A percentile compares a stretch with the other conserved stretches of the same genome.
Conservation (phyloP, 1,140 invertebrate species). For the Melitaea cinxia region DNA sequence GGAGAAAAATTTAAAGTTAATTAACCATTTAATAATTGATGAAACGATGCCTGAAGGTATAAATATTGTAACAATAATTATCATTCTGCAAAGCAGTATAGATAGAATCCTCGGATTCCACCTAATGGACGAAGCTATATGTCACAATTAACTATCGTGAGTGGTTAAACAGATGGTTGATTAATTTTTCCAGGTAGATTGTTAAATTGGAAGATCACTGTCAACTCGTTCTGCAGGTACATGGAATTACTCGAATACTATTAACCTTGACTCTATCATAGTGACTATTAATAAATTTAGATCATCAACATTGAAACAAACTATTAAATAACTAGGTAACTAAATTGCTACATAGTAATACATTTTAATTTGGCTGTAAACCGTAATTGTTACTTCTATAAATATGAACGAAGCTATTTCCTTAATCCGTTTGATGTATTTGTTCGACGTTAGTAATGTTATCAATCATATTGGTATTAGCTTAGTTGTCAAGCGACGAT, state of each 20-base stretch:
- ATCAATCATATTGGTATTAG: not conserved
- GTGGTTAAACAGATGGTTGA: not conserved
- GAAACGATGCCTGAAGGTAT: no score
- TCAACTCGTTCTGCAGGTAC: slow-evolving; percentile 13
- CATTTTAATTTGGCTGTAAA: no score
- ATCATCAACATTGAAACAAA: no score
- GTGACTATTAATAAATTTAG: not conserved
- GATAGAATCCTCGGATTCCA: no score
- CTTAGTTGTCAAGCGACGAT: not conserved
- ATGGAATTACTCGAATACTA: not conserved
- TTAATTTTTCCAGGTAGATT: not conserved
- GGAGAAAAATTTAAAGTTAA: no score
- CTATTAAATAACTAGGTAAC: no score
- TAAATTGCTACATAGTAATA: no score
- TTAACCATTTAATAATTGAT: no score
- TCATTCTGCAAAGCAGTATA: no score
- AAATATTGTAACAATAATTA: no score
- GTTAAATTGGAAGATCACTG: slow-evolving; percentile 34
- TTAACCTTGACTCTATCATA: not conserved
- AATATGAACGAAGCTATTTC: no score
- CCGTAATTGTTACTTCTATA: no score
- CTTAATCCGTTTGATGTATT: not conserved
- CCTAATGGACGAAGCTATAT: not conserved
- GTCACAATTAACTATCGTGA: not conserved
- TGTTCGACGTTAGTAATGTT: not conserved